Evolutionary conservation across 2,888 invertebrate species (phyloP).

Genomic region (Julus scanicus): DNA sequence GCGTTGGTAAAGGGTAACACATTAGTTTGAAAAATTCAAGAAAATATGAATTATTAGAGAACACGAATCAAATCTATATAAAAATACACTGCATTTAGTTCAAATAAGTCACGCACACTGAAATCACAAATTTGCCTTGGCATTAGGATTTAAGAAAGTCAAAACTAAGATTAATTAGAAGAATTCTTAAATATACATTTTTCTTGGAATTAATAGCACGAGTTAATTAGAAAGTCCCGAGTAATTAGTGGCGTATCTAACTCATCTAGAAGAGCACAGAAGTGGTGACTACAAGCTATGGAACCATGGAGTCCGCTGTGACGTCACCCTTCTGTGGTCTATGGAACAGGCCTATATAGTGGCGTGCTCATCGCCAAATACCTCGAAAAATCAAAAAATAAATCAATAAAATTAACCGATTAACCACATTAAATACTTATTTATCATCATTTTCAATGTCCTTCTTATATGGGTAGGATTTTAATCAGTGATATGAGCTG

Average conservation of each 20-base stretch:
- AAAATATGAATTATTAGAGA: slow-evolving; percentile 31
- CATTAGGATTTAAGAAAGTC: neutral
- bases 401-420: neutral
- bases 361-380: neutral
- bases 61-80: slow-evolving; percentile 24
- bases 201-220: neutral
- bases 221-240: too few species aligned
- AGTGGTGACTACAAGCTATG: neutral
- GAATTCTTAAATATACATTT: slow-evolving; percentile 11
- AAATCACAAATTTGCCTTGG: slow-evolving; percentile 12
- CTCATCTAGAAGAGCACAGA: neutral
- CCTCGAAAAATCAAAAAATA: neutral
- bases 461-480: neutral
- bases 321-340: neutral
- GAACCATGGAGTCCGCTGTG: neutral
- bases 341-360: slow-evolving; percentile 22
- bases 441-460: neutral
- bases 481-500: neutral
- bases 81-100: slow-evolving; percentile 45
- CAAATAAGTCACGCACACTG: slow-evolving; percentile 29
- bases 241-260: neutral
- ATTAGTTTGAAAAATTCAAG: neutral
- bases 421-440: neutral
- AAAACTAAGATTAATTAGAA: slow-evolving; percentile 28
- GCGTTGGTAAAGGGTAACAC: neutral